Percentiles rank a stretch among this genome's conserved stretches.
phyloP scores from a whole-genome alignment of 2,797 vertebrate genomes.

The Anas georgica region DNA sequence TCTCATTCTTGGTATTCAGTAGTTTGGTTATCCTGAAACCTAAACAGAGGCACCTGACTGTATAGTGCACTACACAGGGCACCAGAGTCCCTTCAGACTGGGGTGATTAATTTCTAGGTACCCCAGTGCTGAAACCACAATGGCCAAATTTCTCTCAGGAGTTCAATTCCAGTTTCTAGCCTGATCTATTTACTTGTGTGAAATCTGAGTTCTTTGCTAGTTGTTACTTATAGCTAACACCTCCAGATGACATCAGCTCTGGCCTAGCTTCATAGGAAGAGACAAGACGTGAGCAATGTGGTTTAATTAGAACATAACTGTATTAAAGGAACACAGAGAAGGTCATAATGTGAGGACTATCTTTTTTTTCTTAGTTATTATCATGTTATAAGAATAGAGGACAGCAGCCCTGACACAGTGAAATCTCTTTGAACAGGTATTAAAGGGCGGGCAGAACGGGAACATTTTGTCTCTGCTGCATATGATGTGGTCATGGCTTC shows the following conservation, averaged over 20 bases:
- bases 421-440: neutral
- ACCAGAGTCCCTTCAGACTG: neutral
- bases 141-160: neutral
- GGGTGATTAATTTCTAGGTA: neutral
- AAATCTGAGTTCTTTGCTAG: neutral
- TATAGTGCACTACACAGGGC: fast-evolving
- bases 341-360: neutral
- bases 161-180: neutral
- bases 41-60: neutral
- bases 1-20: neutral
- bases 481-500: neutral
- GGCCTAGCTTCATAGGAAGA: neutral
- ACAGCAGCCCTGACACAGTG: neutral
- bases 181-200: neutral
- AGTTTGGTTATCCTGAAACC: neutral
- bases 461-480: neutral
- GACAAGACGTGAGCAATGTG: neutral
- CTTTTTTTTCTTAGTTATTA: neutral
- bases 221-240: neutral
- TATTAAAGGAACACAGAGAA: neutral
- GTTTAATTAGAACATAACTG: neutral
- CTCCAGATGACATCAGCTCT: neutral
- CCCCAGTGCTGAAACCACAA: neutral
- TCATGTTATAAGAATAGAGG: neutral
- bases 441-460: neutral